Evolutionary conservation across 2,888 invertebrate species (phyloP).

Genomic region (Petrolisthes cinctipes): DNA sequence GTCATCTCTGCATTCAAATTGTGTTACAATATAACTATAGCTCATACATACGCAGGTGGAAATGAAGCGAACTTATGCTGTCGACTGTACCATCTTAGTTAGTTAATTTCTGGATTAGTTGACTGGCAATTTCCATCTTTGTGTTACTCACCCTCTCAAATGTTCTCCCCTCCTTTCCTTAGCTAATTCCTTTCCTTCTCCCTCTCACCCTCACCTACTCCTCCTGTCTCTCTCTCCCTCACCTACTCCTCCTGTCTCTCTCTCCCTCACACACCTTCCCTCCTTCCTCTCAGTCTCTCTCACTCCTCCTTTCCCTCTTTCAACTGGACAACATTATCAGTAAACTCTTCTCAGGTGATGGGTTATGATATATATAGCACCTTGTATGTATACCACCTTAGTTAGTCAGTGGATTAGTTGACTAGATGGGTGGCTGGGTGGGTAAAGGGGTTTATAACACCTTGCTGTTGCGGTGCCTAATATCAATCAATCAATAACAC

Average conservation of each 20-base stretch:
- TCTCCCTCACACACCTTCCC: neutral
- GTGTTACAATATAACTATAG: no score
- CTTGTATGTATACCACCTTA: neutral
- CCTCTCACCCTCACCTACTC: neutral
- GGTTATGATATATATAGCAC: neutral
- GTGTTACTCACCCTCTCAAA: no score
- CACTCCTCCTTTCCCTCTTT: slow-evolving; percentile 4
- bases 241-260: no score
- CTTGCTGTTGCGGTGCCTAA: neutral
- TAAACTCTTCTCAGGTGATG: slow-evolving; percentile 83
- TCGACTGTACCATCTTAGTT: no score
- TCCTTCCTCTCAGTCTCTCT: neutral
- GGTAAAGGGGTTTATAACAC: no score
- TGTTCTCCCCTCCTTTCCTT: neutral
- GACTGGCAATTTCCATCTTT: neutral
- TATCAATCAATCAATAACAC: no score
- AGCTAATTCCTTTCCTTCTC: neutral
- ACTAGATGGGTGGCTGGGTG: neutral
- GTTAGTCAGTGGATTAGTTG: no score
- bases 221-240: no score
- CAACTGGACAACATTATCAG: slow-evolving; percentile 90
- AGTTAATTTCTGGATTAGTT: no score
- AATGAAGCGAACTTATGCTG: no score
- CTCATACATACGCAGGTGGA: no score
- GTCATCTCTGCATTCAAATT: no score